Conservation (phyloP, 2,113 vertebrate species). For the Hypomesus transpacificus region DNA sequence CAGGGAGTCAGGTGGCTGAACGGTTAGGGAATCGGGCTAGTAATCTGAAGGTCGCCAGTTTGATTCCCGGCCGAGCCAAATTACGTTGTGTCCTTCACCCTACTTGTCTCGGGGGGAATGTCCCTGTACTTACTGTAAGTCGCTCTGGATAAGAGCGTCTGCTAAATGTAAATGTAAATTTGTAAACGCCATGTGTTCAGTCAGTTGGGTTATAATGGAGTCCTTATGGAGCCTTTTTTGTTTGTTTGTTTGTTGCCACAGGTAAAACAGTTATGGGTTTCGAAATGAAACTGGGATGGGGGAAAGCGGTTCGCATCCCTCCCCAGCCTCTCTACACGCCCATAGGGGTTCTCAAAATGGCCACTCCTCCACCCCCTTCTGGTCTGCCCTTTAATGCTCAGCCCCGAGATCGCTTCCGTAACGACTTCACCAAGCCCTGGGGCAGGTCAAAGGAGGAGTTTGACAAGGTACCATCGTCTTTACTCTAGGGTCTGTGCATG, state of each 20-base stretch:
- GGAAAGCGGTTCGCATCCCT: conserved; percentile 76
- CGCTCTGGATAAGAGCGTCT: no score
- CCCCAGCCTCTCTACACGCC: conserved; percentile 78
- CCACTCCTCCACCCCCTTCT: conserved; percentile 72
- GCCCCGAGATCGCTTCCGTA: conserved; percentile 74
- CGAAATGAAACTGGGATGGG: conserved; percentile 82
- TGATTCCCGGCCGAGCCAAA: no score
- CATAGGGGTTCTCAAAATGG: conserved; percentile 67
- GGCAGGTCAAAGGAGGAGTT: conserved; percentile 68
- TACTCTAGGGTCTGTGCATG: conserved; percentile 19
- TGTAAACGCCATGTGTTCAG: background rate
- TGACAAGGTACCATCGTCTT: conserved; percentile 67
- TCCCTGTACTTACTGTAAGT: no score
- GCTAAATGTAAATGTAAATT: no score
- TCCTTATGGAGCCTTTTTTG: background rate
- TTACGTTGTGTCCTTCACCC: no score
- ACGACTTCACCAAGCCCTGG: conserved; percentile 75
- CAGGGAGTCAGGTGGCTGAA: no score
- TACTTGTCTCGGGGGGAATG: no score
- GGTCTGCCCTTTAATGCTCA: conserved; percentile 80
- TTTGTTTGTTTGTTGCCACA: conserved; percentile 29
- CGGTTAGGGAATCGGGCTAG: no score
- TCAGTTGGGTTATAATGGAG: background rate
- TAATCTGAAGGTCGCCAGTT: no score
- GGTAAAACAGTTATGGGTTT: conserved; percentile 80